Base-by-base conservation (phyloP, 1,140 invertebrate species). In the Pseudoatta argentina region DNA sequence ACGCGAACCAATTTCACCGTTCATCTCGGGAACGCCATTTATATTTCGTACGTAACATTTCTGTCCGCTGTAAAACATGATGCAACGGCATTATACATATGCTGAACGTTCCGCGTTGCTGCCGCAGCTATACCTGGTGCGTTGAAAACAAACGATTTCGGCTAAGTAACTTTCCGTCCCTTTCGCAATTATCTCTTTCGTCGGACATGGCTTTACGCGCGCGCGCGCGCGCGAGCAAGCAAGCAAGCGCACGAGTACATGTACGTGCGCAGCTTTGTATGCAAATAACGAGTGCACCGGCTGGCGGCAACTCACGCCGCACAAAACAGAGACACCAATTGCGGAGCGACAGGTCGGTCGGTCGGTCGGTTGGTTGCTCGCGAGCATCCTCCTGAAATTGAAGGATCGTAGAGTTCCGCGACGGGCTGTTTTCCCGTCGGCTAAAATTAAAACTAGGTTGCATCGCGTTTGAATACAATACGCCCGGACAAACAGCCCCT, bases 371-470 rank as follows among this genome's bases (percentile, higher is more conserved):
- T 5, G 48, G 3, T 51, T 16, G 76, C 51, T 76, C 30, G 59
- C 55, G 30, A 39, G 64, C 48, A 24, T 39, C 16, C 27, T 66
- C 16, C 66, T 78, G 64, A 57, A 75, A 85, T 78, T 71, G 83
- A 79, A 79, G 73, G 73, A 64, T 78, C 44, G 86, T 71, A 53
- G 44, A 64, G 10, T 27, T 24, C 39, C 44, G 34, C 86, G 51
- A 66, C 72, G 64, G 66, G 39, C 53, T 73, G 79, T 72, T 82
- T 78, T 55, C 63, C 82, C 59, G 51, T 24, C 30, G 53, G 66
- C 53, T 82, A 85, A 88, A 88, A 88, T 85, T 85, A 78, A 67
- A 88, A 88, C 82, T 64, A 69, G 44, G 67, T 73, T 72, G 24
- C 27, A 72, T 71, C 72, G 39, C 39, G 86, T 85, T 64, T 57